Evolutionary conservation across 1,140 invertebrate species (phyloP).

Genomic region (Drosophila varians): DNA sequence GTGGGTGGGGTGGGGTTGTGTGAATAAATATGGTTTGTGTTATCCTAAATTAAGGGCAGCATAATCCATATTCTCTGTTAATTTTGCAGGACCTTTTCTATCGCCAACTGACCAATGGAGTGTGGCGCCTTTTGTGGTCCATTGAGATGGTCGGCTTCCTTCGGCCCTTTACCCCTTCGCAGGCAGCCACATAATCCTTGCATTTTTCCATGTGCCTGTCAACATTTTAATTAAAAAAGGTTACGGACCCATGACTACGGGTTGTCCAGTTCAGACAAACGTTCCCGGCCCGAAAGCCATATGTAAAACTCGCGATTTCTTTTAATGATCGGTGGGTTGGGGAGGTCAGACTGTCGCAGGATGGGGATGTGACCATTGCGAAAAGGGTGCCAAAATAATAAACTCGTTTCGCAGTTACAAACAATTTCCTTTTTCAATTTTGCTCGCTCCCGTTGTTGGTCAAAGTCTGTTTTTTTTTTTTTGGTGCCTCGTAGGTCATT

Average conservation of each 20-base stretch:
- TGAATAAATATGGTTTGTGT: neutral
- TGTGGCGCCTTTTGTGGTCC: constrained; percentile 21
- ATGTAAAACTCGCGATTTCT: constrained; percentile 79
- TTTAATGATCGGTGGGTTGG: constrained; percentile 9
- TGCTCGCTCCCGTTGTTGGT: constrained; percentile 50
- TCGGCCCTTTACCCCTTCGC: neutral
- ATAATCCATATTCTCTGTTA: too few species aligned
- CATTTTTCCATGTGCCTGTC: constrained; percentile 82
- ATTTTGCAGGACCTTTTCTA: neutral
- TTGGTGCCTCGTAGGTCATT: constrained; percentile 70
- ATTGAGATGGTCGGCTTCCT: constrained; percentile 15
- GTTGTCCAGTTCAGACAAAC: constrained; percentile 23
- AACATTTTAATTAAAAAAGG: constrained; percentile 84
- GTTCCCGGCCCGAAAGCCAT: constrained; percentile 45
- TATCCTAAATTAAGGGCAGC: neutral
- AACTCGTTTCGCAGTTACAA: constrained; percentile 83
- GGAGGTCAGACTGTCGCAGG: constrained; percentile 32
- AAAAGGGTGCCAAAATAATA: constrained; percentile 84
- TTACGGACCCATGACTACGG: constrained; percentile 66
- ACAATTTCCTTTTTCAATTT: constrained; percentile 84
- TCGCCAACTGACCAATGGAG: constrained; percentile 38
- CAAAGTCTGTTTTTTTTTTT: constrained; percentile 22
- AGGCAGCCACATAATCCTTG: constrained; percentile 22
- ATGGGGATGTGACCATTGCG: constrained; percentile 24
- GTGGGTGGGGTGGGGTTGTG: neutral